Percentiles rank a stretch among this genome's conserved stretches.
These are phyloP conservation scores for Adelognathus sp. DNA, from an alignment of 2,888 invertebrate genomes.

Conservation along the genomic window DNA sequence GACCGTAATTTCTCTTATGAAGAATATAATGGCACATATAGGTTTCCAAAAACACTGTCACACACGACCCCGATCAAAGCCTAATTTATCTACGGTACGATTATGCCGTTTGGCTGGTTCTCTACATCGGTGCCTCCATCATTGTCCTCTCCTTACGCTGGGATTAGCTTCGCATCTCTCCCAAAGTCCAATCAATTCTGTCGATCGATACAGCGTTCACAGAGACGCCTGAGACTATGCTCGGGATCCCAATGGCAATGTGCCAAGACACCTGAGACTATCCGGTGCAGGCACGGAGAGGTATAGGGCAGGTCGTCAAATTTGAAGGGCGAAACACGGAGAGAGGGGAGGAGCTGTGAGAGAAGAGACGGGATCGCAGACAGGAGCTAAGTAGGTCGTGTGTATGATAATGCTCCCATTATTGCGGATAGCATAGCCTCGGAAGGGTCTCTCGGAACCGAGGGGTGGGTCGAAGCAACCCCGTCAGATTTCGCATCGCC, in stretches of 20 bases:
- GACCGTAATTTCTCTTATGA: too few relatives aligned
- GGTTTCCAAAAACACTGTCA: too few relatives aligned
- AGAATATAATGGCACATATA: too few relatives aligned
- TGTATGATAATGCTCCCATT: constrained; percentile 80
- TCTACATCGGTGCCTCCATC: not conserved
- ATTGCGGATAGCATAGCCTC: constrained; percentile 71
- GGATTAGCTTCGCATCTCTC: not conserved
- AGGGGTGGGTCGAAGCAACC: constrained; percentile 62
- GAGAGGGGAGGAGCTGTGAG: constrained; percentile 1
- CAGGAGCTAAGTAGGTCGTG: constrained; percentile 78
- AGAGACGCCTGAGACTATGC: constrained; percentile 44
- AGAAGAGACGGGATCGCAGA: constrained; percentile 54
- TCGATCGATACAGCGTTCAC: constrained; percentile 44
- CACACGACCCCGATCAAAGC: too few relatives aligned
- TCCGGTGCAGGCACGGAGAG: constrained; percentile 22
- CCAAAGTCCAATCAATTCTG: constrained; percentile 47
- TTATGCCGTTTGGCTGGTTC: not conserved
- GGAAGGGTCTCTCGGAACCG: constrained; percentile 46
- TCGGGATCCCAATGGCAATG: constrained; percentile 57
- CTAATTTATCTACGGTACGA: not conserved
- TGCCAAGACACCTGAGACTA: constrained; percentile 70
- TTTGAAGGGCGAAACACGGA: constrained; percentile 61
- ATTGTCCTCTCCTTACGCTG: constrained; percentile 3
- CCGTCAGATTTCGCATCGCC: constrained; percentile 76
- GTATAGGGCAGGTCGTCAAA: constrained; percentile 65